Evolutionary conservation across 1,140 invertebrate species (phyloP).

Genomic region (Diabrotica virgifera): DNA sequence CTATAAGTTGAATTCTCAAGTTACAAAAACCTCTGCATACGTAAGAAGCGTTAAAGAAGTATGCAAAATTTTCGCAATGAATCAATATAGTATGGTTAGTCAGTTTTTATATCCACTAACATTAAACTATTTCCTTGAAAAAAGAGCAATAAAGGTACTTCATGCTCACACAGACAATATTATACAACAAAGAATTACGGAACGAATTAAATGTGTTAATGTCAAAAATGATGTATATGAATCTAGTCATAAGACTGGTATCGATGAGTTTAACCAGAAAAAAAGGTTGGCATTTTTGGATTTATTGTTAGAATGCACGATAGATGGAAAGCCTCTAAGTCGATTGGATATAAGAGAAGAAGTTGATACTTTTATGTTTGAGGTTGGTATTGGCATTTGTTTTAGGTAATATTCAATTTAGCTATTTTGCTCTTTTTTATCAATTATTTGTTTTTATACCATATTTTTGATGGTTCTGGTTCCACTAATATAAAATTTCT

Average conservation of each 20-base stretch:
- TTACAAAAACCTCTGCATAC: constrained; percentile 67
- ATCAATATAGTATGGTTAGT: constrained; percentile 14
- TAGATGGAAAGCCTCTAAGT: constrained; percentile 56
- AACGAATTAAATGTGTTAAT: constrained; percentile 12
- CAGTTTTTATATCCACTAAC: constrained; percentile 30
- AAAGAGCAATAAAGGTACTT: constrained; percentile 51
- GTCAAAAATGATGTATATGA: too few relatives aligned
- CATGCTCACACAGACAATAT: constrained; percentile 50
- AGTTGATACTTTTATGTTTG: constrained; percentile 84
- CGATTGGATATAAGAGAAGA: constrained; percentile 73
- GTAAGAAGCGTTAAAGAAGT: constrained; percentile 66
- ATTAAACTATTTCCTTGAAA: constrained; percentile 40
- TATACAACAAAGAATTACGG: constrained; percentile 39
- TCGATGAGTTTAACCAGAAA: constrained; percentile 46
- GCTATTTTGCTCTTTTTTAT: background rate
- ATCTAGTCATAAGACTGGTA: too few relatives aligned
- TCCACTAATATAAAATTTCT: too few relatives aligned
- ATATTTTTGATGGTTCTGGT: too few relatives aligned
- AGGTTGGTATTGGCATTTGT: constrained; percentile 50
- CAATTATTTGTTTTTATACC: too few relatives aligned
- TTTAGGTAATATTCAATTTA: background rate
- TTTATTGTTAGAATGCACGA: constrained; percentile 62
- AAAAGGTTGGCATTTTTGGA: constrained; percentile 71
- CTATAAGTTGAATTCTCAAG: constrained; percentile 63
- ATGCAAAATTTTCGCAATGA: constrained; percentile 43